phyloP scores from a whole-genome alignment of 2,888 invertebrate genomes.

The Operophtera brumata region DNA sequence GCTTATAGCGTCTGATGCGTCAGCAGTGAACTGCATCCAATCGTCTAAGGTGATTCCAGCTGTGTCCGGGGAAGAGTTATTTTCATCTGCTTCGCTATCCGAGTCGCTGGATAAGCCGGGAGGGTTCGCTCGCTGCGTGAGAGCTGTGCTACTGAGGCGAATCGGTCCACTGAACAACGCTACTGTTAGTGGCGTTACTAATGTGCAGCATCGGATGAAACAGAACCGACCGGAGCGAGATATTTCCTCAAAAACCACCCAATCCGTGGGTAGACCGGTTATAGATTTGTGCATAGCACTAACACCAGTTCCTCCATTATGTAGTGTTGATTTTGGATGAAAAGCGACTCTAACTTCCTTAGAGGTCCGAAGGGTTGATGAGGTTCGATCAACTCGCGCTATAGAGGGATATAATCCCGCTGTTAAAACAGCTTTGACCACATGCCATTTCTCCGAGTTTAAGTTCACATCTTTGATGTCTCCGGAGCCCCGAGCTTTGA shows the following conservation, averaged over 20 bases:
- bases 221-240: conserved; percentile 85
- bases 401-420: conserved; percentile 96
- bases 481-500: conserved; percentile 79
- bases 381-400: conserved; percentile 85
- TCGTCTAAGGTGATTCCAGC: conserved; percentile 84
- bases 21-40: conserved; percentile 86
- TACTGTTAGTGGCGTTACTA: conserved; percentile 90
- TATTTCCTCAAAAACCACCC: conserved; percentile 94
- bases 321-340: conserved; percentile 83
- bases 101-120: conserved; percentile 73
- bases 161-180: conserved; percentile 88
- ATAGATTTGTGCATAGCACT: conserved; percentile 57
- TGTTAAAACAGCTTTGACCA: conserved; percentile 93
- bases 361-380: conserved; percentile 82
- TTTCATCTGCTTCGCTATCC: conserved; percentile 70
- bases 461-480: conserved; percentile 85
- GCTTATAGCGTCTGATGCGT: conserved; percentile 83
- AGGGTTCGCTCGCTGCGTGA: conserved; percentile 70
- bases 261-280: conserved; percentile 85
- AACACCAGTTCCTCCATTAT: conserved; percentile 75
- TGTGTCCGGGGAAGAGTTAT: conserved; percentile 59
- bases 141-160: conserved; percentile 55
- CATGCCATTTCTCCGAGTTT: conserved; percentile 92
- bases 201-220: conserved; percentile 88
- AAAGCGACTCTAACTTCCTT: conserved; percentile 78